These are phyloP conservation scores for Setipinna tenuifilis DNA, from an alignment of 2,797 vertebrate species.

Conservation along the genomic window DNA sequence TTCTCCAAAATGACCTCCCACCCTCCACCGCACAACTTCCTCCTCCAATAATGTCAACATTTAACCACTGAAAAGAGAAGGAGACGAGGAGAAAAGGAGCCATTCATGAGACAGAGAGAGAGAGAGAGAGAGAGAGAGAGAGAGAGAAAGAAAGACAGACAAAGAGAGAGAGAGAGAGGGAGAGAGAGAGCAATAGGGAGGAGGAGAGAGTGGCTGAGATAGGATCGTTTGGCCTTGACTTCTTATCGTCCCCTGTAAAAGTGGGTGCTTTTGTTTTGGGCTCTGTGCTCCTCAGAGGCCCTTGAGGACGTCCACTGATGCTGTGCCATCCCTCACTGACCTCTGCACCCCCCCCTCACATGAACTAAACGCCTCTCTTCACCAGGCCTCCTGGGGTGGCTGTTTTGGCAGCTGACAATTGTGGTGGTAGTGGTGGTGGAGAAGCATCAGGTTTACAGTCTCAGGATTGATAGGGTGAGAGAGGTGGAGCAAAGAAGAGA, in stretches of 20 bases:
- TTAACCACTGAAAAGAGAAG: background rate
- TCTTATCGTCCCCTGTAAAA: background rate
- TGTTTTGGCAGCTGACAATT: background rate
- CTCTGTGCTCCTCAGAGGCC: background rate
- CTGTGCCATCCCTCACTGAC: conserved; percentile 1
- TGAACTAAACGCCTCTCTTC: background rate
- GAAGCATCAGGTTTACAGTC: background rate
- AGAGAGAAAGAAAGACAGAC: too few species aligned
- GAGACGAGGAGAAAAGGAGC: too few species aligned
- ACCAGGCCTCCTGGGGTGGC: background rate
- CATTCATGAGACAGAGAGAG: too few species aligned
- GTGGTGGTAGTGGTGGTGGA: background rate
- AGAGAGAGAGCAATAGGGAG: too few species aligned
- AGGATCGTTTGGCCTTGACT: background rate
- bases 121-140: too few species aligned
- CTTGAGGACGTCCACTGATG: conserved; percentile 17
- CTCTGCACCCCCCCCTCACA: background rate
- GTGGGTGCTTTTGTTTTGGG: background rate
- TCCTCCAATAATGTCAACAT: conserved; percentile 11
- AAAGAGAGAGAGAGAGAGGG: too few species aligned
- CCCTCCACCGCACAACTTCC: background rate
- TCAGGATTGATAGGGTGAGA: too few species aligned
- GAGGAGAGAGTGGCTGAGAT: background rate
- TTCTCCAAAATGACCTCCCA: conserved; percentile 45
- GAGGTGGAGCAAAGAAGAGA: too few species aligned